Evolutionary conservation across 2,797 vertebrate genomes (phyloP).

Genomic region (Eutrigla gurnardus): DNA sequence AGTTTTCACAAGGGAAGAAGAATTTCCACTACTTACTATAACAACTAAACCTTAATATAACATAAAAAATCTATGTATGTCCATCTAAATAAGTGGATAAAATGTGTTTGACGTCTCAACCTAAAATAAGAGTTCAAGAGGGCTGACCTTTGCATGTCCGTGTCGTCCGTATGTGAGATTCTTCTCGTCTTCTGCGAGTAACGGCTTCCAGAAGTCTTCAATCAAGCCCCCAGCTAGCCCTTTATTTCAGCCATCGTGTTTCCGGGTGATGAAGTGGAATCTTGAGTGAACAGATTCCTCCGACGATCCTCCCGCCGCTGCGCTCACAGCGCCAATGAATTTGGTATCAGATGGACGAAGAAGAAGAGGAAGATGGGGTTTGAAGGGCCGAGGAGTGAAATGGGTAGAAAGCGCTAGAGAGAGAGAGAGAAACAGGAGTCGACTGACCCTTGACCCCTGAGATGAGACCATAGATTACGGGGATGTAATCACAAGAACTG

Average conservation of each 20-base stretch:
- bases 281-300: background rate
- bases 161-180: constrained; percentile 10
- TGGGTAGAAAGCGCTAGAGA: constrained; percentile 27
- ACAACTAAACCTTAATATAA: background rate
- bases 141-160: constrained; percentile 65
- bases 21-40: background rate
- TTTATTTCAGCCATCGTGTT: background rate
- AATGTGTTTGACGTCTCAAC: background rate
- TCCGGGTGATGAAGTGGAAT: background rate
- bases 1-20: background rate
- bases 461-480: constrained; percentile 62
- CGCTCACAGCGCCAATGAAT: constrained; percentile 6
- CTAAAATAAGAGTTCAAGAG: background rate
- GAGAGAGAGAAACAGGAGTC: constrained; percentile 58
- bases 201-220: background rate
- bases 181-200: constrained; percentile 1
- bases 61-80: background rate
- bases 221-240: background rate
- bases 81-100: background rate
- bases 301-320: constrained; percentile 3
- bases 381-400: background rate
- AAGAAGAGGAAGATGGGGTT: background rate
- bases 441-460: constrained; percentile 54
- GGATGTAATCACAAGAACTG: constrained; percentile 53
- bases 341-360: constrained; percentile 8